These are phyloP conservation scores for Drosophila mayri DNA, from an alignment of 1,140 invertebrate species.

Conservation along the genomic window DNA sequence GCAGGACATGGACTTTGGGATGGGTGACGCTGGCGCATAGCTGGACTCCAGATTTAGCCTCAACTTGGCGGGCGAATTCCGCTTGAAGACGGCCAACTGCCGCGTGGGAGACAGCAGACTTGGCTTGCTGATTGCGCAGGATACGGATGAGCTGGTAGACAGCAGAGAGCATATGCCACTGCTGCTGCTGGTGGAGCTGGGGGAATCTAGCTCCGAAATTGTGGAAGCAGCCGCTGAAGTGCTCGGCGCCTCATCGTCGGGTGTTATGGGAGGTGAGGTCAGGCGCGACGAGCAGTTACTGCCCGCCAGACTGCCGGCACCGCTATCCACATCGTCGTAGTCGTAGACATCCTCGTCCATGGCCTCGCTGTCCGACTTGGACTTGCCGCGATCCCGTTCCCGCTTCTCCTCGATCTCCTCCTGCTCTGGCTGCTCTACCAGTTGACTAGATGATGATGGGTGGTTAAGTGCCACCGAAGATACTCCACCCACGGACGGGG, in stretches of 20 bases:
- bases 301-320: constrained; percentile 66
- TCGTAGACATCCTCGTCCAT: constrained; percentile 77
- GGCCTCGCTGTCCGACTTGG: constrained; percentile 74
- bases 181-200: constrained; percentile 62
- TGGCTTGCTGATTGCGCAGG: constrained; percentile 40
- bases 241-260: constrained; percentile 71
- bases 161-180: constrained; percentile 60
- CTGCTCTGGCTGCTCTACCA: constrained; percentile 61
- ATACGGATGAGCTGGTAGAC: constrained; percentile 30
- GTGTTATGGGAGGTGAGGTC: constrained; percentile 76
- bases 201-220: constrained; percentile 61
- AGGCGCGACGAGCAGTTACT: constrained; percentile 79
- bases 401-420: constrained; percentile 42
- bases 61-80: constrained; percentile 79
- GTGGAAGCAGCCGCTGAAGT: constrained; percentile 59
- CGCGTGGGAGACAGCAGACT: constrained; percentile 58
- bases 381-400: constrained; percentile 43
- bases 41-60: constrained; percentile 75
- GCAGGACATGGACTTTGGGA: constrained; percentile 79
- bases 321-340: constrained; percentile 73
- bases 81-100: constrained; percentile 69
- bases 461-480: constrained; percentile 10
- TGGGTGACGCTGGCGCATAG: constrained; percentile 60
- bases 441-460: constrained; percentile 64
- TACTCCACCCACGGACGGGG: constrained; percentile 19